Evolutionary conservation across 2,888 invertebrate genomes (phyloP), one percentile per base, ranked within the genome.

Genomic region (Xanthia togata): DNA sequence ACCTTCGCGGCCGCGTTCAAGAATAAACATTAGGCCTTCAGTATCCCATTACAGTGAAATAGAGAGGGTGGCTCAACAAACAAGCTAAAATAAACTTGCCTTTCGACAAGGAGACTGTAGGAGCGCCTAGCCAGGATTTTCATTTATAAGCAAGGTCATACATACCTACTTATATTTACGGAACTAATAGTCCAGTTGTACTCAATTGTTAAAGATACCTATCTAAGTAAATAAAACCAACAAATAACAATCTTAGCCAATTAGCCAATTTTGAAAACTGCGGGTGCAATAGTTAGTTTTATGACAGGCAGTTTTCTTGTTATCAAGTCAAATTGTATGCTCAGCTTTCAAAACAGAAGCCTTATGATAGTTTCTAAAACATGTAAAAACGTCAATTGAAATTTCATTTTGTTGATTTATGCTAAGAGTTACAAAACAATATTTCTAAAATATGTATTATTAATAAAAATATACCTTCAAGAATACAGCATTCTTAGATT

Each of bases 11-110:
- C 89, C 90, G 90, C 90, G 87, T 91, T 91, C 92, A 92, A 94
- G 93, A 94, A 96, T 95, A 95, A 95, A 95, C 93, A 95, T 90
- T 89, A 90, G 91, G 91, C 93, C 91, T 93, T 91, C 90, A 89
- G 91, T 90, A 90, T 91, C 89, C 91, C 87, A 91, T 92, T 92
- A 90, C 87, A 83, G 85, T 85, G 87, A 91, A 91, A 91, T 88
- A 90, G 89, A 89, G 87, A 89, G 88, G 89, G 87, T 78, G 87
- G 84, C 88, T 84, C 85, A 89, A 86, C 89, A 91, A 91, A 93
- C 90, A 92, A 90, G 85, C 73, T 77, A 85, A 83, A 85, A 85
- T 84, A 85, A 85, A 89, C 90, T 90, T 88, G 85, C 84, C 85
- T 89, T 87, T 78, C 6, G 31, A 50, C 41, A 57, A 59, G 31